Evolutionary conservation across 2,113 vertebrate genomes (phyloP), one percentile per base, ranked within the genome.

Genomic region (Phainopepla nitens): DNA sequence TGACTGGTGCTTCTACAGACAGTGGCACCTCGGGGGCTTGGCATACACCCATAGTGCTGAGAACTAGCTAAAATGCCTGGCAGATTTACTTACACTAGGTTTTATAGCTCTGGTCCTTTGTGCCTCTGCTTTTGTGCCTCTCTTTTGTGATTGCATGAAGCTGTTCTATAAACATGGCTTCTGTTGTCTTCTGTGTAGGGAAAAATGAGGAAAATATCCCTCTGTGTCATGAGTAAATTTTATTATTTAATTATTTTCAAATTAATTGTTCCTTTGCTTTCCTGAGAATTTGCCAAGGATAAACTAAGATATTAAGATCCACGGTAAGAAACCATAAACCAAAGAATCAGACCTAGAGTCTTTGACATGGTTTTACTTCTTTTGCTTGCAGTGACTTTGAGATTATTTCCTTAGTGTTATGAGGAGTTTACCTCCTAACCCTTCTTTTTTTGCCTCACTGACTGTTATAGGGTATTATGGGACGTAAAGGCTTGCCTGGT

Each of bases 401-500:
- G 33, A 71, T 83, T 3, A 62, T 25, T 70, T 51, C 17, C 4
- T 11, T 35, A 49, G 21, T 41, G 17, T 87, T 51, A 58, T 18
- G 17, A 47, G 45, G 14, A 80, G 3, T 44, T 87, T 87, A 21
- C 24, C 7, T 49, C 35, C 50, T 77, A 72, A 76, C 57, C 31
- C 53, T 24, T 47, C 21, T 51, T 49, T 85, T 94, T 94, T 51
- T 75, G 15, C 53, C 23, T 45, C 17, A 9, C 61, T 82, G 53
- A 22, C 45, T 96, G 28, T 62, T 86, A 47, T 9, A 99, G 99
- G 98, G 99, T 42, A 49, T 93, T 51, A 83, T 93, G 39, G 99
- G 99, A 29, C 97, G 95, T 81, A 83, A 96, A 33, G 99, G 98
- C 13, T 87, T 98, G 47, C 95, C 95, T 69, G 99, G 99, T 10